A percentile compares a stretch with the other conserved stretches of the same genome.
Conservation (phyloP, 2,113 vertebrate genomes). For the Melierax canorus region DNA sequence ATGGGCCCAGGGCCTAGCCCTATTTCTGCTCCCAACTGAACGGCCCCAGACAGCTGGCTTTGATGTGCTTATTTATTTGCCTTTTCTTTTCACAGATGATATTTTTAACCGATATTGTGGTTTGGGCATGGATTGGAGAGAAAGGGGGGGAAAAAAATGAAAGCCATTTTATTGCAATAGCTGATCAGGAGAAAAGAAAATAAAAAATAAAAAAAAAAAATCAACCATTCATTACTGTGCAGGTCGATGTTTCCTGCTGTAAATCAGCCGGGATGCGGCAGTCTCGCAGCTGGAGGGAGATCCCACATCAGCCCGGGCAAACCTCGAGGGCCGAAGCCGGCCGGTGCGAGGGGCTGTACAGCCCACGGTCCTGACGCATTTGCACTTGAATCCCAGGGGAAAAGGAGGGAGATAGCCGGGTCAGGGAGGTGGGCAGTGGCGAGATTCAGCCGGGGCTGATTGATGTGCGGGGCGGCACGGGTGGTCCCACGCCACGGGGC, state of each 20-base stretch:
- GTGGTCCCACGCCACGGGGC: not conserved
- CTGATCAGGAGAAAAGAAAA: not conserved
- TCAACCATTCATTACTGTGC: not conserved
- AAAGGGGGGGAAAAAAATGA: not conserved
- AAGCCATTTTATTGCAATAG: not conserved
- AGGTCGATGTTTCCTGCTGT: not conserved
- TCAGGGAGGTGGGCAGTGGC: not conserved
- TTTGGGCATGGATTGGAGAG: not conserved
- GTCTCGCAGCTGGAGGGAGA: not conserved
- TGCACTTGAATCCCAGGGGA: conserved; percentile 29
- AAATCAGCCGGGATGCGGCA: not conserved
- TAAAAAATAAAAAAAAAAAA: too few species aligned
- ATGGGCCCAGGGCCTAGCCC: conserved; percentile 55
- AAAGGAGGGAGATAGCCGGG: not conserved
- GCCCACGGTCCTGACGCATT: not conserved
- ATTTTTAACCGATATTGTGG: conserved; percentile 56
- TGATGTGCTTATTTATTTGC: conserved; percentile 68
- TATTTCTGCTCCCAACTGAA: conserved; percentile 63
- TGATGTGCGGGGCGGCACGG: not conserved
- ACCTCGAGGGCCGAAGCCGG: rapidly evolving
- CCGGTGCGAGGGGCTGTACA: not conserved
- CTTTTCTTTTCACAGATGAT: conserved; percentile 59
- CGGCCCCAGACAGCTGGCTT: conserved; percentile 65
- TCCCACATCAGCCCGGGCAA: rapidly evolving
- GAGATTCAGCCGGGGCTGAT: not conserved